A percentile compares a stretch with the other conserved stretches of the same genome.
These are phyloP conservation scores for Ceratina calcarata DNA, from an alignment of 1,140 invertebrate genomes.

Conservation along the genomic window DNA sequence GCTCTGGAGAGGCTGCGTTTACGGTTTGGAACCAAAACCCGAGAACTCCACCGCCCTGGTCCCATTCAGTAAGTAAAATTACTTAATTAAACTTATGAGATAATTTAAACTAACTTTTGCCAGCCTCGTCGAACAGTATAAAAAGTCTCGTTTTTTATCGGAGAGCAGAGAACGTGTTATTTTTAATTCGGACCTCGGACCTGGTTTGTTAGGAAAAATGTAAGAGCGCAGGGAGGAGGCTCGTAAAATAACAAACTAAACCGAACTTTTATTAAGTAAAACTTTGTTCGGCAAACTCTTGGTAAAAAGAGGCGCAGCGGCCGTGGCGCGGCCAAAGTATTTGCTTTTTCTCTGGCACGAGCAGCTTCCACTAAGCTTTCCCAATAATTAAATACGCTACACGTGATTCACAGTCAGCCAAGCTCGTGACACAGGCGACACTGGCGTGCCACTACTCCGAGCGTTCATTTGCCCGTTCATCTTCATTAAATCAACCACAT, in stretches of 20 bases:
- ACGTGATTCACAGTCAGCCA: neutral
- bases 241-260: too few species aligned
- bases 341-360: neutral
- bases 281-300: too few species aligned
- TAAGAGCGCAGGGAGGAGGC: too few species aligned
- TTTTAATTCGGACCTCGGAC: too few species aligned
- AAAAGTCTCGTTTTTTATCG: too few species aligned
- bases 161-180: too few species aligned
- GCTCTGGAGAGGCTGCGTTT: conserved; percentile 85
- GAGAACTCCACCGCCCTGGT: conserved; percentile 55
- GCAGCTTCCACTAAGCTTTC: neutral
- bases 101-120: too few species aligned
- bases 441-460: neutral
- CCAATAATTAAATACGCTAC: conserved; percentile 13
- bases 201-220: too few species aligned
- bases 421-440: neutral
- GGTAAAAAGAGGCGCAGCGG: too few species aligned
- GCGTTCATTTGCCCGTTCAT: neutral
- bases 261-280: too few species aligned
- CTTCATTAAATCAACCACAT: neutral
- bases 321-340: neutral
- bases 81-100: too few species aligned
- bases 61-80: conserved; percentile 67
- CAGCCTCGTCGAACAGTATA: too few species aligned
- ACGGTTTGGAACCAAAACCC: conserved; percentile 66